Evolutionary conservation across 1,140 invertebrate species (phyloP).

Genomic region (Scaptodrosophila lebanonensis): DNA sequence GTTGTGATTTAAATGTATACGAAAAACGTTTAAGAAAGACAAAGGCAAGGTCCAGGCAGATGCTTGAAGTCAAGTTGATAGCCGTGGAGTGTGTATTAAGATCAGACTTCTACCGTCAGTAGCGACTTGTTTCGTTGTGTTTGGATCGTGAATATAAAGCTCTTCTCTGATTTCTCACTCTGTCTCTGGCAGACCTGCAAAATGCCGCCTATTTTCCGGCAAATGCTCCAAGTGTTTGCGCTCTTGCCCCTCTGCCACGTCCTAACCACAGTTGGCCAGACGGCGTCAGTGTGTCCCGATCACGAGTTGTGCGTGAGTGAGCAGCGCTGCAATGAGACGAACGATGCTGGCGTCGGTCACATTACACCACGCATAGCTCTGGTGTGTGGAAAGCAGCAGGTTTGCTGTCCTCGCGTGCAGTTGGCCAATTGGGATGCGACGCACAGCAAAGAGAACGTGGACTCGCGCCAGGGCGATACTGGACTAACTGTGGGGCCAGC

Average conservation of each 20-base stretch:
- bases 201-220: too few relatives aligned
- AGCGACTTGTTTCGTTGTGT: too few relatives aligned
- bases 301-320: conserved; percentile 42
- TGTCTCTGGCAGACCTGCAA: too few relatives aligned
- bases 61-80: too few relatives aligned
- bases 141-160: too few relatives aligned
- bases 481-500: conserved; percentile 12
- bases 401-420: conserved; percentile 49
- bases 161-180: too few relatives aligned
- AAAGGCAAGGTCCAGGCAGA: too few relatives aligned
- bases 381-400: conserved; percentile 17
- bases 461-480: neutral
- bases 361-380: conserved; percentile 37
- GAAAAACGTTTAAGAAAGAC: too few relatives aligned
- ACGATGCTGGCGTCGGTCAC: conserved; percentile 35
- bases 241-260: too few relatives aligned
- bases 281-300: conserved; percentile 7
- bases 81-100: too few relatives aligned
- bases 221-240: conserved; percentile 12
- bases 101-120: too few relatives aligned
- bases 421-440: conserved; percentile 41
- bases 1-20: too few relatives aligned
- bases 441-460: neutral
- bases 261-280: neutral
- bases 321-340: conserved; percentile 32